These are phyloP conservation scores for Elgaria multicarinata DNA, from an alignment of 2,113 vertebrate genomes.

Conservation along the genomic window DNA sequence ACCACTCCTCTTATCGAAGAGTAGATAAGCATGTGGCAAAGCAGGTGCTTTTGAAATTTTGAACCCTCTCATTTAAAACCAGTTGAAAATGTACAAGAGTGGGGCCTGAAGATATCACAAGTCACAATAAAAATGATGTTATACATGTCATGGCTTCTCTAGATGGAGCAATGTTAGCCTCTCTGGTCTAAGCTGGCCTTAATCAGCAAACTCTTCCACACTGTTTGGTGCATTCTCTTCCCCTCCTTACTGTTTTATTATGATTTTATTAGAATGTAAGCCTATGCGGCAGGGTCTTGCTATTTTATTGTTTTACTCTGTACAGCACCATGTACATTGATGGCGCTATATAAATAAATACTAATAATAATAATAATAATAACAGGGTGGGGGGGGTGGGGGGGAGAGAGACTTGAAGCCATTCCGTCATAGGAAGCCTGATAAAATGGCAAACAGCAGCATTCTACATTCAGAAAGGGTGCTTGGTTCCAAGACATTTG, in stretches of 20 bases:
- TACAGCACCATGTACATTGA: too few relatives aligned
- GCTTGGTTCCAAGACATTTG: constrained; percentile 43
- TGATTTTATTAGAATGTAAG: too few relatives aligned
- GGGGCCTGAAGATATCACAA: not conserved
- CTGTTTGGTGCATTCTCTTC: too few relatives aligned
- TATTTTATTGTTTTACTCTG: too few relatives aligned
- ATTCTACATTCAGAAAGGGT: constrained; percentile 19
- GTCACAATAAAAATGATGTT: not conserved
- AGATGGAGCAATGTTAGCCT: not conserved
- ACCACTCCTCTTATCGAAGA: not conserved
- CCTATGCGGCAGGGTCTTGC: too few relatives aligned
- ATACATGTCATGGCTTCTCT: not conserved
- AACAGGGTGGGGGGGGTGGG: too few relatives aligned
- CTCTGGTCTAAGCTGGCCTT: constrained; percentile 19
- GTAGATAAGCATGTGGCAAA: not conserved
- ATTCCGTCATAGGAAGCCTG: constrained; percentile 9
- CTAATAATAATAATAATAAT: too few relatives aligned
- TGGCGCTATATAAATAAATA: too few relatives aligned
- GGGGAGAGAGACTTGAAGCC: constrained; percentile 32
- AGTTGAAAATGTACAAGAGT: not conserved
- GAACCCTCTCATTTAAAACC: not conserved
- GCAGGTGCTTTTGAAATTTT: not conserved
- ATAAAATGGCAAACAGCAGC: constrained; percentile 43
- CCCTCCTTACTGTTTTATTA: too few relatives aligned
- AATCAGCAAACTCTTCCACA: too few relatives aligned